phyloP scores from a whole-genome alignment of 2,888 invertebrate genomes.

The Clistopyga incitator region DNA sequence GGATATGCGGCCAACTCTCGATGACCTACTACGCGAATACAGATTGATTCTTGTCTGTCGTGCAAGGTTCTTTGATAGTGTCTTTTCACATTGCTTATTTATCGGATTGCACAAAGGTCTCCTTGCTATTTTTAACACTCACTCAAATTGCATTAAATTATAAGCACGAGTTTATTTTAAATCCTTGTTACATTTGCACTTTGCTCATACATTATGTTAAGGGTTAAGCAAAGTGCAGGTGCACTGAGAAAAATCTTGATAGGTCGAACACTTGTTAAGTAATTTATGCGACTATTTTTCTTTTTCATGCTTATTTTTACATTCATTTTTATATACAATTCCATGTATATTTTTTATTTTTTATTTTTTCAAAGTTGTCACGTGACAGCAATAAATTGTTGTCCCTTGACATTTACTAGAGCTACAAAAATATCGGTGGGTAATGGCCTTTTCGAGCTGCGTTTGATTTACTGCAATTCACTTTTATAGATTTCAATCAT shows the following conservation, averaged over 20 bases:
- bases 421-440: background rate
- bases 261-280: too few species aligned
- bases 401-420: too few species aligned
- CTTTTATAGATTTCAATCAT: background rate
- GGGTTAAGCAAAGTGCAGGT: too few species aligned
- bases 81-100: constrained; percentile 3
- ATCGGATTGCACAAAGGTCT: background rate
- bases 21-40: constrained; percentile 34
- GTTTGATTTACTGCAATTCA: background rate
- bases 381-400: too few species aligned
- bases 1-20: constrained; percentile 56
- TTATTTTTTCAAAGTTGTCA: too few species aligned
- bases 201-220: background rate
- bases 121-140: background rate
- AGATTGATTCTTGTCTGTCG: constrained; percentile 54
- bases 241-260: too few species aligned
- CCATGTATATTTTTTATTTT: too few species aligned
- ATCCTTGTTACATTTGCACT: background rate
- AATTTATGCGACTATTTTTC: too few species aligned
- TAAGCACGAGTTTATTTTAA: background rate
- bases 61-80: constrained; percentile 14
- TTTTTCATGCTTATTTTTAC: too few species aligned
- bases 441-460: background rate
- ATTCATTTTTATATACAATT: too few species aligned
- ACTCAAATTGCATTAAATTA: background rate